A percentile compares a stretch with the other conserved stretches of the same genome.
Conservation (phyloP, 2,888 invertebrate species). For the Neocrepidodera transversa region DNA sequence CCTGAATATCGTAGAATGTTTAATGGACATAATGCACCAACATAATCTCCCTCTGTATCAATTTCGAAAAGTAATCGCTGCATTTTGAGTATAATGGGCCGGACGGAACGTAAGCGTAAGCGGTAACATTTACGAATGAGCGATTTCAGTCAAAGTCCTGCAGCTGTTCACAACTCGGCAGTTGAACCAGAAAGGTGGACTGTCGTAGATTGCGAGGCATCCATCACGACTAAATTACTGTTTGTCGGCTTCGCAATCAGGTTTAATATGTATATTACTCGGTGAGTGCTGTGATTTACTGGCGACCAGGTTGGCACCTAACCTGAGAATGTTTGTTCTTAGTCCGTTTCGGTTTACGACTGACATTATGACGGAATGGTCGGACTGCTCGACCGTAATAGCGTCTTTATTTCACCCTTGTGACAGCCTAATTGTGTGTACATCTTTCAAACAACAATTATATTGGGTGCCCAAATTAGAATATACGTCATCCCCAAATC, state of each 20-base stretch:
- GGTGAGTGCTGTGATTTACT: slow-evolving; percentile 41
- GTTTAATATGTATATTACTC: slow-evolving; percentile 38
- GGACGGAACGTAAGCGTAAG: slow-evolving; percentile 15
- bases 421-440: slow-evolving; percentile 4
- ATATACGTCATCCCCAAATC: no score
- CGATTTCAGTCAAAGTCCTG: slow-evolving; percentile 35
- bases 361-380: slow-evolving; percentile 10
- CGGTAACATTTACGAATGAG: slow-evolving; percentile 31
- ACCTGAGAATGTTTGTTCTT: slow-evolving; percentile 42
- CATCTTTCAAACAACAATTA: background rate
- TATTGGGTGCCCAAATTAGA: no score
- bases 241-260: slow-evolving; percentile 37
- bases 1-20: slow-evolving; percentile 6
- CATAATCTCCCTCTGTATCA: slow-evolving; percentile 18
- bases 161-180: slow-evolving; percentile 29
- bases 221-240: slow-evolving; percentile 37
- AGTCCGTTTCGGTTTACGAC: slow-evolving; percentile 5
- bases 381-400: background rate
- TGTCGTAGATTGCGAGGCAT: slow-evolving; percentile 38
- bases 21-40: slow-evolving; percentile 9
- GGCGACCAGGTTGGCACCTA: slow-evolving; percentile 39
- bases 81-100: slow-evolving; percentile 22
- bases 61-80: slow-evolving; percentile 32
- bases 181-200: slow-evolving; percentile 33
- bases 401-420: slow-evolving; percentile 4